Base-by-base conservation (phyloP, 2,113 vertebrate genomes). In the Nyctibius bracteatus region DNA sequence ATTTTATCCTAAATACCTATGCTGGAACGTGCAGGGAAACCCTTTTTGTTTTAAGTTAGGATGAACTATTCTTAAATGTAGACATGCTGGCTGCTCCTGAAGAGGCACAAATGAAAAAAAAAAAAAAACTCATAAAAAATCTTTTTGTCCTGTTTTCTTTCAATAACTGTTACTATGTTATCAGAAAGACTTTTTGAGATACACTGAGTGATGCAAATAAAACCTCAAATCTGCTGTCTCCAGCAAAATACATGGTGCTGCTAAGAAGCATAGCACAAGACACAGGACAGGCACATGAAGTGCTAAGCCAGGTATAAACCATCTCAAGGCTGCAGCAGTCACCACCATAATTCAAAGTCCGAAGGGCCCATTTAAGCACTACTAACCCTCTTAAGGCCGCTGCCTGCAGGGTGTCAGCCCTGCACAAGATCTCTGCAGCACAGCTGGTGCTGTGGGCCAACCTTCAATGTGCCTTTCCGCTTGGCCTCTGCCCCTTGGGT, bases 251-350 rank as follows among this genome's bases (percentile, higher is more conserved):
- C 0, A 1, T 1, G 9, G 35, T 2, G 8, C 66, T 92, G 59
- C 78, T 79, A 21, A 68, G 73, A 77, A 82, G 57, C 14, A 2
- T 7, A 51, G 85, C 87, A 81, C 54, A 62, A 89, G 74, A 75
- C 37, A 39, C n/a, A 86, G 81, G 71, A 46, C 88, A 94, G 88
- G 47, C 51, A 14, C 2, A 58, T 1, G 41, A 93, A 70, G 92
- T 78, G 93, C 82, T 92, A 96, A 97, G 94, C 72, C 88, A 90
- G 16, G 63, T 66, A 27, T 92, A 96, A 92, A 85, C 86, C 88
- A 88, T 35, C 55, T 86, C 63, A 81, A 86, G 85, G 71, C 88
- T 78, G 59, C 15, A 93, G 88, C 92, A 95, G 75, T 95, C 88
- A 86, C 63, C 88, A 92, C 82, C 75, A 31, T 44, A 78, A 78